Percentiles rank a stretch among this genome's conserved stretches.
Evolutionary conservation across 2,797 vertebrate genomes (phyloP).

Genomic region (Micrastur ruficollis): DNA sequence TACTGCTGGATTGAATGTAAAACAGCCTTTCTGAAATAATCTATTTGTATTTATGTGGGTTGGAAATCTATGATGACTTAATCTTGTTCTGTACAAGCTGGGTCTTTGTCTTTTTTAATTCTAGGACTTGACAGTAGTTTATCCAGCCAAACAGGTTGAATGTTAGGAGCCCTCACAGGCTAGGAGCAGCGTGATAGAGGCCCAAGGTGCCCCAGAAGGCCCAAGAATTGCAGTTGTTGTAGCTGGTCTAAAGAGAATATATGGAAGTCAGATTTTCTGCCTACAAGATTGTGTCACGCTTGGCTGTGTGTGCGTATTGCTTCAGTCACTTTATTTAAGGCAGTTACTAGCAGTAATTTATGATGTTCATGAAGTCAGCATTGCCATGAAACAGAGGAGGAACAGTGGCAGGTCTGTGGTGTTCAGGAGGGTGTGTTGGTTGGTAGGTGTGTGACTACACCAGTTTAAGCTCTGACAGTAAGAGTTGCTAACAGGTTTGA

Average conservation of each 20-base stretch:
- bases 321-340: background rate
- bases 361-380: background rate
- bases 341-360: background rate
- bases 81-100: background rate
- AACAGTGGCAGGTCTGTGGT: background rate
- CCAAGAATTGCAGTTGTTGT: background rate
- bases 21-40: background rate
- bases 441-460: background rate
- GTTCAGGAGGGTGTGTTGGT: background rate
- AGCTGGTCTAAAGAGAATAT: background rate
- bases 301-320: background rate
- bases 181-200: background rate
- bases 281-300: background rate
- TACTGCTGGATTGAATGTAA: background rate
- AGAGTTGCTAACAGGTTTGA: background rate
- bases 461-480: background rate
- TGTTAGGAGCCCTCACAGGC: background rate
- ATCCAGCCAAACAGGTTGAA: background rate
- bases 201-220: background rate
- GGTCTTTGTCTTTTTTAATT: background rate
- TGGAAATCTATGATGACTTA: background rate
- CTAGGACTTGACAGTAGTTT: background rate
- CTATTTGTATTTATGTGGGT: background rate
- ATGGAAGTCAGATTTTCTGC: background rate
- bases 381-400: background rate